Evolutionary conservation across 2,797 vertebrate genomes (phyloP), one percentile per base, ranked within the genome.

Genomic region (Microcaecilia unicolor): DNA sequence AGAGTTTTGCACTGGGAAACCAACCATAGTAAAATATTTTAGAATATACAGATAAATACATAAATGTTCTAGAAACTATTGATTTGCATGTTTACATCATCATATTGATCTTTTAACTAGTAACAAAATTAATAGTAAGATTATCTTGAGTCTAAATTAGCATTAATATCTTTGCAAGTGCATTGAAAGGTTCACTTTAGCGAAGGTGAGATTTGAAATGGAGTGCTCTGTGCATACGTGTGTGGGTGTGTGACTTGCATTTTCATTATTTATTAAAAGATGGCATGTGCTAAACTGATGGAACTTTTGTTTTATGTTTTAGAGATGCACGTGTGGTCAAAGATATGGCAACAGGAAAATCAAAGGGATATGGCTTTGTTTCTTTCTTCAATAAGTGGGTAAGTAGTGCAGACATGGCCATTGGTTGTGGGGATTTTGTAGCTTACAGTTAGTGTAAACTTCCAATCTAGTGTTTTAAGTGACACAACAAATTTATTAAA

Each of bases 311-410:
- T 61, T 64, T 84, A 64, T 83, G 15, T 74, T 70, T 21, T 64
- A 98, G 95, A 70, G 95, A 99, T 25, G 94, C 95, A 4, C 88
- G 94, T 6, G 95, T 99, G 61, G 95, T 99, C 41, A 99, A 99
- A 81, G 95, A 99, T 67, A 88, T 98, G 89, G 89, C 93, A 10
- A 99, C 94, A 14, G 94, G 95, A 35, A 99, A 99, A 67, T 99
- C 95, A 37, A 99, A 94, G 76, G 95, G 94, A 67, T 98, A 99
- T 28, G 95, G 95, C 61, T 99, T 99, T 43, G 94, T 99, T 37
- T 98, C 95, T 58, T 98, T 98, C 82, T 95, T 95, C 81, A 95
- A 97, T 70, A 97, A 98, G 78, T 97, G 92, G 94, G 94, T 97
- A 61, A 76, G 84, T 57, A 14, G 10, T 7, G n/a, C n/a, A 10